Conservation (phyloP, 2,113 vertebrate species). For the Mesitornis unicolor region DNA sequence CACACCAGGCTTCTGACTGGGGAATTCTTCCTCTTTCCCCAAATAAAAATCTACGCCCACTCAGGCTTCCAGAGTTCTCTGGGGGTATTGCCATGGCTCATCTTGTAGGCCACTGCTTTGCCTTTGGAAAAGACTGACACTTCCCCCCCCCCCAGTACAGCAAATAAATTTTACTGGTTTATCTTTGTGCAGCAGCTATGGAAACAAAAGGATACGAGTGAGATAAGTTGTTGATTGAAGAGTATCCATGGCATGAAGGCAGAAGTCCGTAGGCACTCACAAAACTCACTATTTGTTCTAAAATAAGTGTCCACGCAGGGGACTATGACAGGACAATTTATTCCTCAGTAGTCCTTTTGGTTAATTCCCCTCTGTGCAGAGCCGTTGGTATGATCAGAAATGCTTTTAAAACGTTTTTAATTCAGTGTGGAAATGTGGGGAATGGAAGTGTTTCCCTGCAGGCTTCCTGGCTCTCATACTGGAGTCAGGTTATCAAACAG, state of each 20-base stretch:
- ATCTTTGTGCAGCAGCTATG: background rate
- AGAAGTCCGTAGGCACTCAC: background rate
- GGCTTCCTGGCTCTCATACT: background rate
- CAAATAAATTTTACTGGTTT: background rate
- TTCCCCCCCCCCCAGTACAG: background rate
- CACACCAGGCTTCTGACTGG: background rate
- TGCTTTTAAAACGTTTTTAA: background rate
- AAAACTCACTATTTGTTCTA: background rate
- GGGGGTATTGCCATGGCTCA: background rate
- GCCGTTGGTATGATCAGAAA: background rate
- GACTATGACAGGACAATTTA: background rate
- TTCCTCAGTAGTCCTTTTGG: background rate
- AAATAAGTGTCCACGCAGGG: background rate
- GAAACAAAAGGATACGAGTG: background rate
- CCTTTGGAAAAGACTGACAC: background rate
- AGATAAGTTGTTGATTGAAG: background rate
- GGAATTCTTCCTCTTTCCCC: background rate
- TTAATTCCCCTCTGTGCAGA: background rate
- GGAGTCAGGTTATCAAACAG: background rate
- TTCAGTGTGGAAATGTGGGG: background rate
- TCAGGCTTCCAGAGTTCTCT: background rate
- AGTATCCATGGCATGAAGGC: background rate
- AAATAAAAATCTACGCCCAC: fast-evolving
- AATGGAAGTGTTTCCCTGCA: background rate
- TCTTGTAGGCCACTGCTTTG: background rate